Base-by-base conservation (phyloP, 2,797 vertebrate species). In the Mormyrops attenuatus region DNA sequence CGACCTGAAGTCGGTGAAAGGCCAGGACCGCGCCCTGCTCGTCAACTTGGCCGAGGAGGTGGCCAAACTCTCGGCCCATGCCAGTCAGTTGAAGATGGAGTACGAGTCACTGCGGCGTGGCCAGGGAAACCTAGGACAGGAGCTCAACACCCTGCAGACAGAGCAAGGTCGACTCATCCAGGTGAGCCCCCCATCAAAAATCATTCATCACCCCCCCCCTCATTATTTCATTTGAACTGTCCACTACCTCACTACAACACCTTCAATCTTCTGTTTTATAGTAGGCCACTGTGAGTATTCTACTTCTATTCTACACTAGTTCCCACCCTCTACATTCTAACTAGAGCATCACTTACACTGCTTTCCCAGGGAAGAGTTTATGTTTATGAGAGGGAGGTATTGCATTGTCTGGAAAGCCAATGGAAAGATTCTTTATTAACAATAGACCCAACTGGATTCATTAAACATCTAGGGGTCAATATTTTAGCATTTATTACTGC, bases 151-250 rank as follows among this genome's bases (percentile, higher is more conserved):
- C 34, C 94, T 99, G 92, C 97, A 98, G 93, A 94, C 93, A 0
- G 97, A 98, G 90, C 98, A 98, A 94, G 96, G 95, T 34, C 95
- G 93, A 60, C 95, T 98, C 88, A 92, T 97, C 82, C 97, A 98
- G 97, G 97, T 98, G 91, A 93, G 84, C 4, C 1, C 0, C 0
- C 20, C 2, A 53, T n/a, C 63, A 69, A 49, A 66, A 44, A 66
- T 6, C 20, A 30, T 38, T 20, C 15, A 3, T 87, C 26, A 87
- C 26, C 5, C 52, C 49, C 49, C 4, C 47, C n/a, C 57, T 82
- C 47, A 88, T 41, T 57, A 38, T 77, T 34, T 55, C 49, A 82
- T 26, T 44, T 8, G 41, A 85, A 26, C 82, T 52, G 82, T 85
- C 44, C 20, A 22, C 38, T 84, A 22, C 22, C 20, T 84, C n/a